Evolutionary conservation across 2,113 vertebrate species (phyloP).

Genomic region (Cacatua alba): DNA sequence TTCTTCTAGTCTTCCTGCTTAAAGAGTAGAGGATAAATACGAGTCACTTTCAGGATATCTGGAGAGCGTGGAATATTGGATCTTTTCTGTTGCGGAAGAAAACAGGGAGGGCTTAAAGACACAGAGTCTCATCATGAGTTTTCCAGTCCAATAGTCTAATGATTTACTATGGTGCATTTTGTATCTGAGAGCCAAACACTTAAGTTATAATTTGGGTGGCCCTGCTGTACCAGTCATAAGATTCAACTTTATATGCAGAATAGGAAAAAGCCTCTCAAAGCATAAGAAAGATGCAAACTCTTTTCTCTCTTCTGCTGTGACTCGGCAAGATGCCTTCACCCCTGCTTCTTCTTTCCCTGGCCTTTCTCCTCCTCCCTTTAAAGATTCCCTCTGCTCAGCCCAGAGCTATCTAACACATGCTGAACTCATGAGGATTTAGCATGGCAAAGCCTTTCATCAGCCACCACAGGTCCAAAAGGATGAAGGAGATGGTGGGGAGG

Average conservation of each 20-base stretch:
- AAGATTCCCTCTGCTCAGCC: neutral
- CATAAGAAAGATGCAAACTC: neutral
- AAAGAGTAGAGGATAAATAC: neutral
- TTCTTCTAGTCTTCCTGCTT: neutral
- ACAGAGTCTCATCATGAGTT: neutral
- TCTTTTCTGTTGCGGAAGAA: neutral
- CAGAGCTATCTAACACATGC: neutral
- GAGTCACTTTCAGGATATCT: neutral
- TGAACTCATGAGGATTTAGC: neutral
- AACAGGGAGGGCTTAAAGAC: neutral
- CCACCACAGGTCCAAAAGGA: neutral
- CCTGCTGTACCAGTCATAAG: neutral
- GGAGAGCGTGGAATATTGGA: neutral
- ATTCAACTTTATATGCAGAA: neutral
- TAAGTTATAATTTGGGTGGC: neutral
- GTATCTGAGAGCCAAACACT: neutral
- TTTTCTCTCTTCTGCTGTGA: neutral
- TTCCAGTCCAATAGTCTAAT: neutral
- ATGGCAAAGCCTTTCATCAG: neutral
- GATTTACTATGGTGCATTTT: neutral
- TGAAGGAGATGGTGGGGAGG: neutral
- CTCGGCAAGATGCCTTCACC: neutral
- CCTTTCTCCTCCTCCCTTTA: neutral
- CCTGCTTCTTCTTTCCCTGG: neutral
- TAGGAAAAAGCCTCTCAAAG: neutral